Evolutionary conservation across 2,888 invertebrate species (phyloP).

Genomic region (Polylopha cassiicola): DNA sequence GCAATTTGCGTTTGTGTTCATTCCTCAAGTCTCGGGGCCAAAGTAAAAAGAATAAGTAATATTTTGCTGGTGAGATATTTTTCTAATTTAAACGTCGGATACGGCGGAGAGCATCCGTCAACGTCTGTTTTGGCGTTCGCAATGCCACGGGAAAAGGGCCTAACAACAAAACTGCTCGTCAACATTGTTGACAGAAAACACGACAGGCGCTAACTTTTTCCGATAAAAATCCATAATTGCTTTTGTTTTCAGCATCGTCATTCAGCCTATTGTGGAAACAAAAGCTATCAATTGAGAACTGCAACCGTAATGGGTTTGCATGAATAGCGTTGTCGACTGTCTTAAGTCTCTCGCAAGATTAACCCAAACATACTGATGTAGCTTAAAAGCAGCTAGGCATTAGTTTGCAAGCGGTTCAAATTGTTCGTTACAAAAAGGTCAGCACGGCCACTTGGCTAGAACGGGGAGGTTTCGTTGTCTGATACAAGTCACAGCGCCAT

Average conservation of each 20-base stretch:
- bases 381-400: background rate
- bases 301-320: too few relatives aligned
- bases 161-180: constrained; percentile 28
- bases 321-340: too few relatives aligned
- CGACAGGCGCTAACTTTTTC: too few relatives aligned
- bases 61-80: constrained; percentile 30
- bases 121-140: constrained; percentile 32
- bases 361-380: too few relatives aligned
- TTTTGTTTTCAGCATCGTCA: too few relatives aligned
- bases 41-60: constrained; percentile 31
- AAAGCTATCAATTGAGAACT: too few relatives aligned
- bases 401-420: background rate
- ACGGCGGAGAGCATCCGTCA: constrained; percentile 32
- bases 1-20: constrained; percentile 4
- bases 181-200: constrained; percentile 21
- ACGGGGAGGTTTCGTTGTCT: constrained; percentile 25
- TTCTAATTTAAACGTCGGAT: constrained; percentile 29
- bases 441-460: constrained; percentile 25
- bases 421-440: constrained; percentile 26
- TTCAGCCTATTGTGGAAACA: too few relatives aligned
- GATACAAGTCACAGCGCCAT: constrained; percentile 29
- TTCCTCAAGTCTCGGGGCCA: background rate
- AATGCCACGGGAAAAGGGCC: constrained; percentile 22
- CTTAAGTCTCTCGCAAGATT: too few relatives aligned
- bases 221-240: too few relatives aligned